These are phyloP conservation scores for Coremacera marginata DNA, from an alignment of 2,888 invertebrate genomes.

Conservation along the genomic window DNA sequence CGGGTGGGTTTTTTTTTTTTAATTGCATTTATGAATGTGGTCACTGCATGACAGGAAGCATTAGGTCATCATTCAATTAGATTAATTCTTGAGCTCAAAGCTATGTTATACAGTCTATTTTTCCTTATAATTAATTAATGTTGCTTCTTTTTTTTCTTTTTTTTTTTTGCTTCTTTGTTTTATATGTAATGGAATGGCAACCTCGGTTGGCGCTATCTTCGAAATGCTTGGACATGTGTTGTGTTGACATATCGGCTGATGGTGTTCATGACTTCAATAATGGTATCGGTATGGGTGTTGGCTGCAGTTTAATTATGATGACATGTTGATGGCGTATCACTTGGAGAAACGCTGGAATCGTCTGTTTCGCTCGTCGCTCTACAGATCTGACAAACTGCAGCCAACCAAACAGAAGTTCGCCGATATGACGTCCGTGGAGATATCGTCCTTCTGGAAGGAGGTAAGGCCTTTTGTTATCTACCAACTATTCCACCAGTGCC, in stretches of 20 bases:
- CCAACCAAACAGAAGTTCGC: conserved; percentile 90
- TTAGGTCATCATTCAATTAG: conserved; percentile 12
- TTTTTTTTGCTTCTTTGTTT: not conserved
- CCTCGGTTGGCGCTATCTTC: not conserved
- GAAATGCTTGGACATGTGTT: not conserved
- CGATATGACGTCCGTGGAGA: conserved; percentile 82
- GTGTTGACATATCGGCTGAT: not conserved
- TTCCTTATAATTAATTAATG: not conserved
- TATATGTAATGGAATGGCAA: not conserved
- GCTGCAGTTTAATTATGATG: conserved; percentile 66
- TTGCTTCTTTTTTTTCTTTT: not conserved
- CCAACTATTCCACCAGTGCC: not conserved
- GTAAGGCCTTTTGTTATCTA: conserved; percentile 53
- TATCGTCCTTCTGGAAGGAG: conserved; percentile 69
- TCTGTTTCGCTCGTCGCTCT: conserved; percentile 78
- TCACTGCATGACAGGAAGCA: not conserved
- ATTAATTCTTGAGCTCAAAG: not conserved
- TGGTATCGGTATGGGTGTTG: conserved; percentile 42
- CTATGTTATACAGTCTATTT: not conserved
- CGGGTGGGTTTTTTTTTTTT: not conserved
- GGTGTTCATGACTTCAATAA: conserved; percentile 5
- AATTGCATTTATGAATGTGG: not conserved
- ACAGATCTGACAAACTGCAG: conserved; percentile 78
- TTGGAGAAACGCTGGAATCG: conserved; percentile 79
- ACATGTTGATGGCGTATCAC: conserved; percentile 70